phyloP scores from a whole-genome alignment of 1,140 invertebrate genomes.

The Fragariocoptes setiger region DNA sequence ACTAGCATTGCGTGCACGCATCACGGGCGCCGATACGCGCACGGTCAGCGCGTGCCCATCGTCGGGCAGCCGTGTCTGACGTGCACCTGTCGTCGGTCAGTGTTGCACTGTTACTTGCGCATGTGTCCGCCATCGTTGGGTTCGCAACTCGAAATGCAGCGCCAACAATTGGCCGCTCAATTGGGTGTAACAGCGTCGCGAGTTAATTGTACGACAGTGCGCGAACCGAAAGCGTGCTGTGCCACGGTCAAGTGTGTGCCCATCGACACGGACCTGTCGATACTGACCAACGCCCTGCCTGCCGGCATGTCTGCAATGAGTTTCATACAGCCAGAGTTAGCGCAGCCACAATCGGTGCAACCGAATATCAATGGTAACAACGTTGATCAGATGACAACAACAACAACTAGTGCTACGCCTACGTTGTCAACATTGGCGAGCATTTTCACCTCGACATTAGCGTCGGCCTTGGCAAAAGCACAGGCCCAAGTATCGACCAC shows the following conservation, averaged over 20 bases:
- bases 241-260: background rate
- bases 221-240: background rate
- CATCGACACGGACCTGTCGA: background rate
- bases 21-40: constrained; percentile 1
- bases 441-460: too few relatives aligned
- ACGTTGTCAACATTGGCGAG: background rate
- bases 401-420: background rate
- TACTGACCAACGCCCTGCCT: too few relatives aligned
- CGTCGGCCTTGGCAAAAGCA: too few relatives aligned
- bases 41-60: background rate
- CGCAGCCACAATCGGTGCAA: background rate
- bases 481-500: too few relatives aligned
- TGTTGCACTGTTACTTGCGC: background rate
- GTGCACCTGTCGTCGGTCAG: background rate
- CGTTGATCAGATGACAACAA: background rate
- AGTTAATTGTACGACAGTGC: background rate
- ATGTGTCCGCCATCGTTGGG: background rate
- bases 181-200: background rate
- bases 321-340: too few relatives aligned
- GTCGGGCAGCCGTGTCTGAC: background rate
- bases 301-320: too few relatives aligned
- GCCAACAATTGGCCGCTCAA: background rate
- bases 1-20: constrained; percentile 4
- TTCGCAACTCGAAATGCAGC: background rate
- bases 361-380: background rate